Evolutionary conservation across 2,797 vertebrate genomes (phyloP).

Genomic region (Rhinatrema bivittatum): DNA sequence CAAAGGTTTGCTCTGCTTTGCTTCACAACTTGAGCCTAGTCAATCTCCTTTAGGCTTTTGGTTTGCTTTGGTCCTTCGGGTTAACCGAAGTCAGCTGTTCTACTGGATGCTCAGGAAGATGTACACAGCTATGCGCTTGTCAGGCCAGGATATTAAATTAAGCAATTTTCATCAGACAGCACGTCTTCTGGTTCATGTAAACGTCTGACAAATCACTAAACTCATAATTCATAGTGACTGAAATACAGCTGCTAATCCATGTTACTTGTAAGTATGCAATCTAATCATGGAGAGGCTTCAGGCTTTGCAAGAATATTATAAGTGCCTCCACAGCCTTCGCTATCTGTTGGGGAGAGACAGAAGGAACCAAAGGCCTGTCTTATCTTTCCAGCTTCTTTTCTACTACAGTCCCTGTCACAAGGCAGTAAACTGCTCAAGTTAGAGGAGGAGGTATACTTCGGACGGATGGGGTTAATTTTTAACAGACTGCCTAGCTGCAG

Average conservation of each 20-base stretch:
- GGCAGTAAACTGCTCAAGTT: too few relatives aligned
- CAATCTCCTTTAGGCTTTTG: neutral
- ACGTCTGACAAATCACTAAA: slow-evolving; percentile 54
- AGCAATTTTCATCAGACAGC: slow-evolving; percentile 75
- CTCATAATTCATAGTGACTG: slow-evolving; percentile 69
- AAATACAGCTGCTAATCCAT: slow-evolving; percentile 39
- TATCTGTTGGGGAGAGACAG: too few relatives aligned
- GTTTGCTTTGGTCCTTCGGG: neutral
- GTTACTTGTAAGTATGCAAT: slow-evolving; percentile 21
- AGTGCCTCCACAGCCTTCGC: too few relatives aligned
- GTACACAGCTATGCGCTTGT: slow-evolving; percentile 35
- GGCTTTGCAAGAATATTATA: neutral
- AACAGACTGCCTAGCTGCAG: too few relatives aligned
- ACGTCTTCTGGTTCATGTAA: slow-evolving; percentile 86
- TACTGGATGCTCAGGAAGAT: slow-evolving; percentile 30
- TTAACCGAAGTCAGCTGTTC: slow-evolving; percentile 28
- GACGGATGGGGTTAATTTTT: too few relatives aligned
- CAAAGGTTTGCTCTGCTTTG: too few relatives aligned
- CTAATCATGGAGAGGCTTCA: slow-evolving; percentile 4
- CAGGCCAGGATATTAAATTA: slow-evolving; percentile 57
- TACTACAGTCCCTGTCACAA: too few relatives aligned
- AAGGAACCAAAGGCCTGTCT: too few relatives aligned
- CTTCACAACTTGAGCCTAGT: too few relatives aligned
- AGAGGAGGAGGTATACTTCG: too few relatives aligned
- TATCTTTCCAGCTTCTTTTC: too few relatives aligned